Percentiles rank a stretch among this genome's conserved stretches.
Evolutionary conservation across 2,113 vertebrate species (phyloP).

Genomic region (Oophaga pumilio): DNA sequence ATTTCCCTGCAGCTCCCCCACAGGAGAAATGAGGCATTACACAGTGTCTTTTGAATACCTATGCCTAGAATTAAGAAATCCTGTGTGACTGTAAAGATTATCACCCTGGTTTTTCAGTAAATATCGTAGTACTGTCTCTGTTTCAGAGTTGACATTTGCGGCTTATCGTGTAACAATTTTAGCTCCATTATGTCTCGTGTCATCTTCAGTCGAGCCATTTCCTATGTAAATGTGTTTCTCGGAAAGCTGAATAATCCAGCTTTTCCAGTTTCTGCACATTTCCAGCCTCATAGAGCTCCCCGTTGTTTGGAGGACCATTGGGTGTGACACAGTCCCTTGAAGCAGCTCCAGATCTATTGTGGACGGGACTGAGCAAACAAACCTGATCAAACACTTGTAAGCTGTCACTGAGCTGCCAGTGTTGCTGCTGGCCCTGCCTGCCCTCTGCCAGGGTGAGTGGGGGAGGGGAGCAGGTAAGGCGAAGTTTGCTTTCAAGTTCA

Average conservation of each 20-base stretch:
- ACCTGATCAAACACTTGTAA: conserved; percentile 1
- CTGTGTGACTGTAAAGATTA: too few species aligned
- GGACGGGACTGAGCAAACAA: background rate
- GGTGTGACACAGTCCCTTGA: conserved; percentile 18
- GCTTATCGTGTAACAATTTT: too few species aligned
- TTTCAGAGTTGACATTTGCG: too few species aligned
- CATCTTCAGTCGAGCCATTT: too few species aligned
- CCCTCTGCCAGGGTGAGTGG: background rate
- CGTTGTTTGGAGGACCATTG: background rate
- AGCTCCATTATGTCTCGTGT: too few species aligned
- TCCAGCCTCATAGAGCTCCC: background rate
- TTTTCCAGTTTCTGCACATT: background rate
- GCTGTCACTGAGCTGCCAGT: background rate
- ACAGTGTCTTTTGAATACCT: too few species aligned
- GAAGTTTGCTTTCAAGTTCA: background rate
- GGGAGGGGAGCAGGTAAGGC: background rate
- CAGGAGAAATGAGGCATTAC: too few species aligned
- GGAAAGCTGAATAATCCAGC: background rate
- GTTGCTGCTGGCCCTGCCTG: background rate
- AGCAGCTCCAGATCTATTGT: background rate
- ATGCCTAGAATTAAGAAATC: too few species aligned
- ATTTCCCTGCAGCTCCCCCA: too few species aligned
- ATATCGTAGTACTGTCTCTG: too few species aligned
- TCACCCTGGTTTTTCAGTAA: too few species aligned
- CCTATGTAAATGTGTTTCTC: too few species aligned